Evolutionary conservation across 2,797 vertebrate genomes (phyloP).

Genomic region (Epinephelus coioides): DNA sequence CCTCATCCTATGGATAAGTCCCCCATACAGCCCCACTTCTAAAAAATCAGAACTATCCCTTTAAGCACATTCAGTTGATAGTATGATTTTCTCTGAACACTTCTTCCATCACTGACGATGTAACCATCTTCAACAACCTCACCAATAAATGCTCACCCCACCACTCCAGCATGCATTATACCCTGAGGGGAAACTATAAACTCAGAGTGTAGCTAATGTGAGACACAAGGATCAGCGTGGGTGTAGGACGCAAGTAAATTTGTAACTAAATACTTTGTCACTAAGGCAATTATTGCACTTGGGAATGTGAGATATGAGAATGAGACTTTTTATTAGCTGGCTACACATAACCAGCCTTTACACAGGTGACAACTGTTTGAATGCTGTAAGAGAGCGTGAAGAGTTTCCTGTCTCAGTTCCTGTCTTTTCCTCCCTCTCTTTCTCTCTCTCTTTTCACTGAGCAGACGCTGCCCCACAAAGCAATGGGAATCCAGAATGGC

Average conservation of each 20-base stretch:
- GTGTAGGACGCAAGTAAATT: slow-evolving; percentile 39
- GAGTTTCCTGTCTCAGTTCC: slow-evolving; percentile 60
- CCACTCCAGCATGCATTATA: slow-evolving; percentile 30
- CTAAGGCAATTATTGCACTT: slow-evolving; percentile 21
- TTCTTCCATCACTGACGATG: slow-evolving; percentile 14
- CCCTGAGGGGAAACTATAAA: slow-evolving; percentile 48
- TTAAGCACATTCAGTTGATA: not conserved
- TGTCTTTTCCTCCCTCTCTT: slow-evolving; percentile 10
- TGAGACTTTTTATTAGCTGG: slow-evolving; percentile 36
- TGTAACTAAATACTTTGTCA: slow-evolving; percentile 58
- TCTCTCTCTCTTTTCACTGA: slow-evolving; percentile 34
- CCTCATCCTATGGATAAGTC: too few species aligned
- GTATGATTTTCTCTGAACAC: not conserved
- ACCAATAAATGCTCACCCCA: slow-evolving; percentile 31
- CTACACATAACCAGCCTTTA: slow-evolving; percentile 25
- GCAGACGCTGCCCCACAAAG: slow-evolving; percentile 47
- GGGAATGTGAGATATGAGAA: slow-evolving; percentile 21
- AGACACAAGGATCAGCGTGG: slow-evolving; percentile 31
- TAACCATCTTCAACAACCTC: slow-evolving; percentile 36
- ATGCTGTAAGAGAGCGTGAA: slow-evolving; percentile 54
- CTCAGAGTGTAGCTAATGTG: slow-evolving; percentile 33
- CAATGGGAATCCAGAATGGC: slow-evolving; percentile 56
- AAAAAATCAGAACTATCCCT: too few species aligned
- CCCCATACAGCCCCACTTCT: too few species aligned
- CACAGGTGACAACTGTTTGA: slow-evolving; percentile 65